Percentiles rank a stretch among this genome's conserved stretches.
Conservation (phyloP, 2,113 vertebrate genomes). For the Neodon shergylaensis region DNA sequence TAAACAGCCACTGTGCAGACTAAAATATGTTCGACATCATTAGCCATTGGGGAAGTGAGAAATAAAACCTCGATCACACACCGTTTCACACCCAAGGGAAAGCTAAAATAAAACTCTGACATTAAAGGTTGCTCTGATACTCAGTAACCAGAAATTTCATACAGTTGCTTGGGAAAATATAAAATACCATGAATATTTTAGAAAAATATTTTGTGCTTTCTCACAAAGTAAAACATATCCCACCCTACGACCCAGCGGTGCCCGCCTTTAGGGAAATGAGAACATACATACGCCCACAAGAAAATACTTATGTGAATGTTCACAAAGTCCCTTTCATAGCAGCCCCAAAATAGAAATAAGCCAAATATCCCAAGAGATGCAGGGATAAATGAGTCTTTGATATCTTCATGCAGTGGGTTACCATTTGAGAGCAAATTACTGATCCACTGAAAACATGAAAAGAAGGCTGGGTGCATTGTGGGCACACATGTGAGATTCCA, state of each 20-base stretch:
- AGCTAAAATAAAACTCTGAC: constrained; percentile 29
- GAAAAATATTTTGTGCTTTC: constrained; percentile 19
- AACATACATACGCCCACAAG: not conserved
- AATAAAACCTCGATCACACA: not conserved
- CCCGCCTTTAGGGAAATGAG: not conserved
- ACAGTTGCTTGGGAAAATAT: constrained; percentile 7
- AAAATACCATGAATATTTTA: constrained; percentile 3
- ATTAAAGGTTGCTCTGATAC: not conserved
- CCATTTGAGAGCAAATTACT: constrained; percentile 4
- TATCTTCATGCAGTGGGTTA: not conserved
- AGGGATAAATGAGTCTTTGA: not conserved
- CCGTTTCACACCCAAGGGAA: not conserved
- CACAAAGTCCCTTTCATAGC: not conserved
- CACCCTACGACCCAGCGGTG: not conserved
- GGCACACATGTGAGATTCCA: not conserved
- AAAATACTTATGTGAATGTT: not conserved
- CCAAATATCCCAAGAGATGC: not conserved
- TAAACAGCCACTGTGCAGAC: not conserved
- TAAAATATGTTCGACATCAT: not conserved
- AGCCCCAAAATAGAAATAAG: constrained; percentile 13
- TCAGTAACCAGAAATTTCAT: constrained; percentile 11
- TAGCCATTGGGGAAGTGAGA: not conserved
- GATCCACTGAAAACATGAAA: not conserved
- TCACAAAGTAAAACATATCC: constrained; percentile 15
- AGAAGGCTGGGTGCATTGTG: not conserved